Evolutionary conservation across 1,140 invertebrate genomes (phyloP).

Genomic region (Hylaeus anthracinus): DNA sequence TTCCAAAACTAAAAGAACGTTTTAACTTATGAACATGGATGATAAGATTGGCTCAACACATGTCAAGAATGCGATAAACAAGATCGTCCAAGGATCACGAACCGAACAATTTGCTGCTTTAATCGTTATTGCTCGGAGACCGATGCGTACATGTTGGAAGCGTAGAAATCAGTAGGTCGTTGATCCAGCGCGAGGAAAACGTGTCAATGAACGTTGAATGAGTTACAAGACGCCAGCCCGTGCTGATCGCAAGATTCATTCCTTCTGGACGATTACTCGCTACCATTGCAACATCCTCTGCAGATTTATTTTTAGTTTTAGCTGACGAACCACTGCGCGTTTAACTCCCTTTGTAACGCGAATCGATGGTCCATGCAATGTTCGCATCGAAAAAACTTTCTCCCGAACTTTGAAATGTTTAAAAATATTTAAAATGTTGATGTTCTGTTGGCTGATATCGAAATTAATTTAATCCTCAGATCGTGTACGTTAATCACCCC

Average conservation of each 20-base stretch:
- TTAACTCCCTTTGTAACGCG: neutral
- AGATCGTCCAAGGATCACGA: neutral
- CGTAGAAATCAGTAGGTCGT: slow-evolving; percentile 45
- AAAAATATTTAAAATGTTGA: too few species aligned
- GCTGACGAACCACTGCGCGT: too few species aligned
- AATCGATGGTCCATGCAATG: neutral
- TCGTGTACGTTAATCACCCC: neutral
- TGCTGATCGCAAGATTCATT: slow-evolving; percentile 12
- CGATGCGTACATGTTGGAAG: slow-evolving; percentile 1
- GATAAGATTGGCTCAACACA: too few species aligned
- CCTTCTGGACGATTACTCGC: neutral
- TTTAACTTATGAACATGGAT: too few species aligned
- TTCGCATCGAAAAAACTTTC: too few species aligned
- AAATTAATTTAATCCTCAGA: neutral
- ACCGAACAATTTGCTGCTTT: slow-evolving; percentile 17
- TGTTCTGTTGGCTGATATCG: neutral
- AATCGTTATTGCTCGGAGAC: neutral
- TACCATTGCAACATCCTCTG: neutral
- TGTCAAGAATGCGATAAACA: neutral
- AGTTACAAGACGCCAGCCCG: slow-evolving; percentile 23
- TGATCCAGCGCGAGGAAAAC: slow-evolving; percentile 39
- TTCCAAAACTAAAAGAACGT: too few species aligned
- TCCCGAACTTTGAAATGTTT: too few species aligned
- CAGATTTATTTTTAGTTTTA: slow-evolving; percentile 4
- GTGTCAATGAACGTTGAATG: slow-evolving; percentile 46